phyloP scores from a whole-genome alignment of 1,140 invertebrate genomes.

The Atopsyche davidsoni region DNA sequence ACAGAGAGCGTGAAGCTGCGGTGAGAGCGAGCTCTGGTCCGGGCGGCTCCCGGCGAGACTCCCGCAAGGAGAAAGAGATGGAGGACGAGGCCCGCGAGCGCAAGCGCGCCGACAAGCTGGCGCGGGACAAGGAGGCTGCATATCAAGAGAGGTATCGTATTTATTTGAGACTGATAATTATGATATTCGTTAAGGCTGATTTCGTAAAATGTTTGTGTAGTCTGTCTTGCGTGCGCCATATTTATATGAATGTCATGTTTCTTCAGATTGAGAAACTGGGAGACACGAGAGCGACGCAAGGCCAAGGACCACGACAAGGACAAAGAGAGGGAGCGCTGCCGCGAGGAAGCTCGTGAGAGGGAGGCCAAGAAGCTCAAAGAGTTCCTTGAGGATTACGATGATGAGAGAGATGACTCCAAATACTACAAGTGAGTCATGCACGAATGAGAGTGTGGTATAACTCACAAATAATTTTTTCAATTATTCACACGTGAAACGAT shows the following conservation, averaged over 20 bases:
- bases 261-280: slow-evolving; percentile 74
- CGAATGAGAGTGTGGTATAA: too few relatives aligned
- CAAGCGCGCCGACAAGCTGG: slow-evolving; percentile 83
- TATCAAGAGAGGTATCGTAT: slow-evolving; percentile 71
- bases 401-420: slow-evolving; percentile 93
- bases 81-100: slow-evolving; percentile 88
- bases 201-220: not conserved
- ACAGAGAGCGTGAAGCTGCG: slow-evolving; percentile 33
- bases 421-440: slow-evolving; percentile 90
- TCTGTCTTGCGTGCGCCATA: not conserved
- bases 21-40: slow-evolving; percentile 11
- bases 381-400: slow-evolving; percentile 98
- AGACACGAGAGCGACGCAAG: slow-evolving; percentile 87
- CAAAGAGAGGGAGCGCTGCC: slow-evolving; percentile 73
- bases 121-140: slow-evolving; percentile 87
- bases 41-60: slow-evolving; percentile 34
- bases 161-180: not conserved
- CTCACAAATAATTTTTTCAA: not conserved
- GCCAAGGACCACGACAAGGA: slow-evolving; percentile 90
- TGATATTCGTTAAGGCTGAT: not conserved
- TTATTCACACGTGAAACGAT: too few relatives aligned
- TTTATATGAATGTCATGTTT: slow-evolving; percentile 9
- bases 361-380: slow-evolving; percentile 93
- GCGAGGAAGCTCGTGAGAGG: slow-evolving; percentile 76
- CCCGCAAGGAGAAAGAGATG: slow-evolving; percentile 72